These are phyloP conservation scores for Neolamprologus kungweensis DNA, from an alignment of 2,113 vertebrate genomes.

Conservation along the genomic window DNA sequence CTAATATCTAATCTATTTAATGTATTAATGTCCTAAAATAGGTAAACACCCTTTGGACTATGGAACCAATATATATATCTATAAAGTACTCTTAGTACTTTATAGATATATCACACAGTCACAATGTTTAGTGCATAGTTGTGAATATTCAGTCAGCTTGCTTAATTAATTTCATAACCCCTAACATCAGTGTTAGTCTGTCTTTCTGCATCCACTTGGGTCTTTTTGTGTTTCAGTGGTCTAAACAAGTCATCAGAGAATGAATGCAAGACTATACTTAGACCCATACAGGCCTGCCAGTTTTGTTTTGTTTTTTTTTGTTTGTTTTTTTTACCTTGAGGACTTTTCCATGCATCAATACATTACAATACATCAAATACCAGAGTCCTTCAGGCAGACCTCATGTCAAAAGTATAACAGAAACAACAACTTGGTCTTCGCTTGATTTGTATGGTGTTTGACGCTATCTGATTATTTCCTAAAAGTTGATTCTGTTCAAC, in stretches of 20 bases:
- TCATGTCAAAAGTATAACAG: background rate
- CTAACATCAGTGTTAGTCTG: background rate
- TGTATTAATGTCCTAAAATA: background rate
- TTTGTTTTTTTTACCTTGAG: background rate
- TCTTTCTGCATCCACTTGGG: background rate
- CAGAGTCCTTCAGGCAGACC: background rate
- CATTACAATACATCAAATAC: background rate
- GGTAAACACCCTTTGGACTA: background rate
- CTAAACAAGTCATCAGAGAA: background rate
- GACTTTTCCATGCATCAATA: background rate
- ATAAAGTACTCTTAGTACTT: background rate
- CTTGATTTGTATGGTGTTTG: background rate
- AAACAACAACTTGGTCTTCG: background rate
- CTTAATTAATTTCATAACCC: background rate
- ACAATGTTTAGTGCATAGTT: background rate
- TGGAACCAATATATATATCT: background rate
- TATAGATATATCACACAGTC: background rate
- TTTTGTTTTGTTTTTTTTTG: background rate
- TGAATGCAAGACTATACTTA: background rate
- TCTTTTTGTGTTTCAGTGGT: background rate
- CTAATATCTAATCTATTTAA: background rate
- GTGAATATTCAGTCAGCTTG: background rate
- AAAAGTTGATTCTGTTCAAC: background rate
- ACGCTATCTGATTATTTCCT: fast-evolving
- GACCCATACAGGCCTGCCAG: background rate